Evolutionary conservation across 2,113 vertebrate species (phyloP).

Genomic region (Orycteropus afer): DNA sequence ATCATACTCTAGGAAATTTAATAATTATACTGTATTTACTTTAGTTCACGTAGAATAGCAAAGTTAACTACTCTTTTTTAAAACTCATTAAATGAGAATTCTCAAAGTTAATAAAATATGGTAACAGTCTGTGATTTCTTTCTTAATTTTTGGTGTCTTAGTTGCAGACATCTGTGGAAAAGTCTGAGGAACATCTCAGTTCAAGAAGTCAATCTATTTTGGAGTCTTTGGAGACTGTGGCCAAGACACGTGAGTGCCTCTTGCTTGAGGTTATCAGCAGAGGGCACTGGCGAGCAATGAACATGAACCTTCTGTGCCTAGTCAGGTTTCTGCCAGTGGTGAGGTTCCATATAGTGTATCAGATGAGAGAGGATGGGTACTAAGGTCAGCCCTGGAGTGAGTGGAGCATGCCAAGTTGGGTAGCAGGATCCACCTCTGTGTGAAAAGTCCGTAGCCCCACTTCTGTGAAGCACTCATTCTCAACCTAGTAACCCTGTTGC

Average conservation of each 20-base stretch:
- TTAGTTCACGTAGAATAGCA: neutral
- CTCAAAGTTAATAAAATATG: slow-evolving; percentile 46
- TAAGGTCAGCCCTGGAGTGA: neutral
- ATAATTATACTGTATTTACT: slow-evolving; percentile 47
- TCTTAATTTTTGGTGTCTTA: slow-evolving; percentile 79
- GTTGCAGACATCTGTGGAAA: slow-evolving; percentile 89
- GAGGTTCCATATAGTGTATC: neutral
- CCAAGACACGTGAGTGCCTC: slow-evolving; percentile 89
- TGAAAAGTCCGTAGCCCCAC: neutral
- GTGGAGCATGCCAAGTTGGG: neutral
- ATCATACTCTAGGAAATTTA: slow-evolving; percentile 29
- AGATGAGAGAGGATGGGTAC: neutral
- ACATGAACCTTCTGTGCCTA: slow-evolving; percentile 1
- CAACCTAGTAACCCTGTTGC: neutral
- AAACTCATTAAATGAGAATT: slow-evolving; percentile 36
- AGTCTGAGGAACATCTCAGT: slow-evolving; percentile 87
- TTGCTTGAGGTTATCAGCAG: slow-evolving; percentile 75
- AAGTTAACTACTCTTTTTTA: slow-evolving; percentile 37
- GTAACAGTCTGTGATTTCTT: neutral
- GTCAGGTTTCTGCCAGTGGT: slow-evolving; percentile 10
- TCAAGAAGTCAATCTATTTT: slow-evolving; percentile 86
- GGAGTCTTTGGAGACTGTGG: slow-evolving; percentile 86
- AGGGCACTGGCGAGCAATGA: slow-evolving; percentile 76
- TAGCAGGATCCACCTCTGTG: neutral
- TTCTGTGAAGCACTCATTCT: neutral